Evolutionary conservation across 2,888 invertebrate species (phyloP).

Genomic region (Drosophila paracracens): DNA sequence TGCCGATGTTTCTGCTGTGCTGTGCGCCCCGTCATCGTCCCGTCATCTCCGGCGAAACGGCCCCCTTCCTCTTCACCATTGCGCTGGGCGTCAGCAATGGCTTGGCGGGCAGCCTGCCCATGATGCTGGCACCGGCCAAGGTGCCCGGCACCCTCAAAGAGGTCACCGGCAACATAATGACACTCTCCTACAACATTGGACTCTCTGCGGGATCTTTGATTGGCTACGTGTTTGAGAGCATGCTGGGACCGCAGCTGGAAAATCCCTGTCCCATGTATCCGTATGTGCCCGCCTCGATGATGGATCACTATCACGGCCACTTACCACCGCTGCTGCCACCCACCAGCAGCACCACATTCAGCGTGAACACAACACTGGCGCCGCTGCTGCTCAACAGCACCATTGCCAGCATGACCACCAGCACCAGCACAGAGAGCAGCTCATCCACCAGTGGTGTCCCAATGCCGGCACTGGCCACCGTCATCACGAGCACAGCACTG

Average conservation of each 20-base stretch:
- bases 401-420: conserved; percentile 41
- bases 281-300: conserved; percentile 73
- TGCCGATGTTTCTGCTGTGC: conserved; percentile 93
- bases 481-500: conserved; percentile 75
- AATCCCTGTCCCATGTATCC: conserved; percentile 85
- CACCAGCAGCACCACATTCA: conserved; percentile 47
- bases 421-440: conserved; percentile 49
- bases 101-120: conserved; percentile 95
- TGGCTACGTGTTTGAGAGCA: conserved; percentile 91
- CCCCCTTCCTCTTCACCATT: conserved; percentile 89
- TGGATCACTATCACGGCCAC: conserved; percentile 70
- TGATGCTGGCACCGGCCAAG: conserved; percentile 95
- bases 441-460: conserved; percentile 44
- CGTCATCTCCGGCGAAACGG: conserved; percentile 89
- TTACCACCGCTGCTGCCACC: conserved; percentile 55
- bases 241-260: conserved; percentile 86
- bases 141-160: conserved; percentile 94
- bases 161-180: conserved; percentile 97
- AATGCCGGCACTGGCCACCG: conserved; percentile 60
- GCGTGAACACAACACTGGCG: conserved; percentile 43
- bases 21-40: conserved; percentile 92
- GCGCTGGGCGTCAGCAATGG: conserved; percentile 94
- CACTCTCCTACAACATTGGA: conserved; percentile 94
- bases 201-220: conserved; percentile 93
- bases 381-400: conserved; percentile 62